Evolutionary conservation across 2,113 vertebrate genomes (phyloP).

Genomic region (Heterotis niloticus): DNA sequence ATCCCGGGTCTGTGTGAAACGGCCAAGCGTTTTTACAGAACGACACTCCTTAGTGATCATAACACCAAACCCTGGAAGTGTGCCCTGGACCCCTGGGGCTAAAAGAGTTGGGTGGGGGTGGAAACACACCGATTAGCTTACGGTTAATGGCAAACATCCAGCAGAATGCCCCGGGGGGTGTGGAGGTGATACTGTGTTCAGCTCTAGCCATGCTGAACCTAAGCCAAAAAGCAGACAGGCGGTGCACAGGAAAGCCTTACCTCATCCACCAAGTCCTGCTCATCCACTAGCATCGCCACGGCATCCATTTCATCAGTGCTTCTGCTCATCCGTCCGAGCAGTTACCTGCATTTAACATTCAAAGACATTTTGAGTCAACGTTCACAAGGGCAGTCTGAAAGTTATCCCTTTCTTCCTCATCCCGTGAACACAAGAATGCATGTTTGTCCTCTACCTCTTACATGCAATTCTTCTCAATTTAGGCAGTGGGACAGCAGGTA

Average conservation of each 20-base stretch:
- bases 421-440: too few relatives aligned
- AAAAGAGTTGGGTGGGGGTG: too few relatives aligned
- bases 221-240: neutral
- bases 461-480: too few relatives aligned
- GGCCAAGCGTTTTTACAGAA: neutral
- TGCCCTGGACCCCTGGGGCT: too few relatives aligned
- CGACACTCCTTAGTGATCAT: neutral
- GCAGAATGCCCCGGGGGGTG: neutral
- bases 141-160: neutral
- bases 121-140: neutral
- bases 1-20: too few relatives aligned
- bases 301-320: neutral
- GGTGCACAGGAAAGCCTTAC: neutral
- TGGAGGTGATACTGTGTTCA: neutral
- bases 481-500: too few relatives aligned
- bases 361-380: too few relatives aligned
- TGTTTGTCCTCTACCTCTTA: too few relatives aligned
- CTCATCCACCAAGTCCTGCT: neutral
- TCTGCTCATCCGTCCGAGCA: too few relatives aligned
- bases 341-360: too few relatives aligned
- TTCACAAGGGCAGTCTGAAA: too few relatives aligned
- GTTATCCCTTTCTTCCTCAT: too few relatives aligned
- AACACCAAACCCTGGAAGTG: neutral
- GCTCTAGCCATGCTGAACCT: neutral
- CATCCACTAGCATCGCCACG: neutral